These are phyloP conservation scores for Sinella curviseta DNA, from an alignment of 1,140 invertebrate genomes.

Conservation along the genomic window DNA sequence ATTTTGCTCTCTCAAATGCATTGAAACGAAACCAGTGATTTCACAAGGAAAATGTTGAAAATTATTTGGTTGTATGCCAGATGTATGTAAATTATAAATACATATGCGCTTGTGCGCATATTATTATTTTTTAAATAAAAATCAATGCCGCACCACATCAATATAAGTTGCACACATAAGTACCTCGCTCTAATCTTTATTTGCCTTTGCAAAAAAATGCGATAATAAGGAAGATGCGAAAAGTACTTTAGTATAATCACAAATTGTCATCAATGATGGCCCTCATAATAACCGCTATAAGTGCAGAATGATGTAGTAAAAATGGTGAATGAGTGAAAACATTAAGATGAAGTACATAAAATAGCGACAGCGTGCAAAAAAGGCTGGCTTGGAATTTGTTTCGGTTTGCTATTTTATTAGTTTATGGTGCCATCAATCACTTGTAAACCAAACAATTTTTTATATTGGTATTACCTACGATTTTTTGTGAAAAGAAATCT, in stretches of 20 bases:
- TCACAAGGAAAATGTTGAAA: background rate
- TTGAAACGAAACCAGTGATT: background rate
- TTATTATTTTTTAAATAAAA: too few relatives aligned
- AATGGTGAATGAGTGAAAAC: background rate
- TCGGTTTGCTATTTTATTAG: too few relatives aligned
- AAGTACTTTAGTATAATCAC: slow-evolving; percentile 9
- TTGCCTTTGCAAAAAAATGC: background rate
- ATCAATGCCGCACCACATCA: too few relatives aligned
- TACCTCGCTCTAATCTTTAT: background rate
- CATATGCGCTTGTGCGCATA: too few relatives aligned
- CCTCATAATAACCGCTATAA: slow-evolving; percentile 15
- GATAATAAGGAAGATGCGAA: background rate
- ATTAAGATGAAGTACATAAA: background rate
- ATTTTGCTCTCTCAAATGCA: too few relatives aligned
- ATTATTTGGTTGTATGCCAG: background rate
- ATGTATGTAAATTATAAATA: too few relatives aligned
- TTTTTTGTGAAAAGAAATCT: background rate
- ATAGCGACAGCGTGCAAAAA: background rate
- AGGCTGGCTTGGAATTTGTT: too few relatives aligned
- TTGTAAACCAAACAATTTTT: background rate
- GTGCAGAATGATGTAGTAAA: slow-evolving; percentile 10
- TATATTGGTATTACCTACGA: background rate
- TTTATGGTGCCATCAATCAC: slow-evolving; percentile 10
- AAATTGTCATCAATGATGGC: slow-evolving; percentile 10
- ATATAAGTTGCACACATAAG: background rate